Base-by-base conservation (phyloP, 2,797 vertebrate species). In the Enteromius treurensis region DNA sequence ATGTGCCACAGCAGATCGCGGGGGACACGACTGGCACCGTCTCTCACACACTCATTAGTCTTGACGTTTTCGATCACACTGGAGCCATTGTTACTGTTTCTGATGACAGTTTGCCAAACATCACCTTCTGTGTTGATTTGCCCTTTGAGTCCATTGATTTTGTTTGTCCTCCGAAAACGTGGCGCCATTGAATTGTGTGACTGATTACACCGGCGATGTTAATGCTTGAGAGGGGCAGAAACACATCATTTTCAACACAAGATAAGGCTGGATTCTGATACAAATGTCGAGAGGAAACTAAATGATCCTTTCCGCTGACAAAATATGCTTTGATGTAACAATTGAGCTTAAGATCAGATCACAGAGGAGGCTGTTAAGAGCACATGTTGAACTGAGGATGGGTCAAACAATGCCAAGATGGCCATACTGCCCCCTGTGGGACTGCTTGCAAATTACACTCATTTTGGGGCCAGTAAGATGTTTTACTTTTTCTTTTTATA, bases 361-460 rank as follows among this genome's bases (percentile, higher is more conserved):
- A 70, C 32, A 40, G 76, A 65, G 45, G 70, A 82, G 58, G 84
- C 26, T 47, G 37, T 68, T 68, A 71, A 32, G 11, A 78, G 49
- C 68, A 81, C 73, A 79, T 75, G 70, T 60, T 87, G 55, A 83
- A 81, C 19, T 26, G 69, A 65, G 19, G 42, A 58, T 19, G 51
- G 32, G 65, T 47, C 55, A 62, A 79, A 77, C 65, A 40, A 26
- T 37, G 70, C 58, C 71, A 76, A 85, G 91, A 91, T 88, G 86
- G 86, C 89, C 86, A 90, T 87, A 92, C 89, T 91, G 91, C 90
- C 92, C 90, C 89, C 91, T 91, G 84, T 88, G 86, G 85, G 87
- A 81, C 47, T 5, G 55, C 51, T 37, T 21, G 15, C 62, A 88
- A 83, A 90, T 37, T 88, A 85, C 64, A 74, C n/a, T 58, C 21